phyloP scores from a whole-genome alignment of 2,888 invertebrate species.

The Cyclophora albipunctata region DNA sequence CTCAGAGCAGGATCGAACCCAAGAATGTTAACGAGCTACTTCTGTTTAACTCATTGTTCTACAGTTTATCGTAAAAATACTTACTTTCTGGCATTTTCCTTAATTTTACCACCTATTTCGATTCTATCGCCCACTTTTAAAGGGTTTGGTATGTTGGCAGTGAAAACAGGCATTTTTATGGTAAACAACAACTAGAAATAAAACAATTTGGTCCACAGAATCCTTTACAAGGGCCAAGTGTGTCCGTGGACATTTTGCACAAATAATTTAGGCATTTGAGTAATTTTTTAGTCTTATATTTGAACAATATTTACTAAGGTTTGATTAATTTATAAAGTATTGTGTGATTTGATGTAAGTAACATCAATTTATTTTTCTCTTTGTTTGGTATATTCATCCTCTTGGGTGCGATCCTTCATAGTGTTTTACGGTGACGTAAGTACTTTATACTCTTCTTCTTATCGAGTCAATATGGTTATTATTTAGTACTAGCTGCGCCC shows the following conservation, averaged over 20 bases:
- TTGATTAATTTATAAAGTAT: constrained; percentile 21
- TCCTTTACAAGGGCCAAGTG: constrained; percentile 37
- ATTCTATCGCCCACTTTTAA: constrained; percentile 64
- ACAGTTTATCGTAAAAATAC: constrained; percentile 8
- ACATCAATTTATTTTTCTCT: constrained; percentile 4
- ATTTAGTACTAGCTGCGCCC: too few relatives aligned
- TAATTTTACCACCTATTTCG: constrained; percentile 68
- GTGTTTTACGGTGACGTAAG: too few relatives aligned
- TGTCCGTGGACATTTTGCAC: constrained; percentile 60
- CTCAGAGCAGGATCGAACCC: too few relatives aligned
- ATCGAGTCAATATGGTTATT: too few relatives aligned
- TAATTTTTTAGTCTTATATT: constrained; percentile 25
- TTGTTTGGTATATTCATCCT: too few relatives aligned
- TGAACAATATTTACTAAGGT: constrained; percentile 3
- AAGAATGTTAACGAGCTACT: too few relatives aligned
- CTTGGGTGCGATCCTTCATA: too few relatives aligned
- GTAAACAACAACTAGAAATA: constrained; percentile 15
- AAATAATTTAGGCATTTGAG: constrained; percentile 58
- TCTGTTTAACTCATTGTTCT: too few relatives aligned
- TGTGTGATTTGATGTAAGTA: constrained; percentile 13
- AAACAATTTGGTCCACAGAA: constrained; percentile 27
- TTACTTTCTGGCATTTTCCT: constrained; percentile 66
- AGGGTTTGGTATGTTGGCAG: constrained; percentile 55
- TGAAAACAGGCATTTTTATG: constrained; percentile 61
- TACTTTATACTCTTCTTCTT: too few relatives aligned